Evolutionary conservation across 2,797 vertebrate genomes (phyloP), one percentile per base, ranked within the genome.

Genomic region (Rhinatrema bivittatum): DNA sequence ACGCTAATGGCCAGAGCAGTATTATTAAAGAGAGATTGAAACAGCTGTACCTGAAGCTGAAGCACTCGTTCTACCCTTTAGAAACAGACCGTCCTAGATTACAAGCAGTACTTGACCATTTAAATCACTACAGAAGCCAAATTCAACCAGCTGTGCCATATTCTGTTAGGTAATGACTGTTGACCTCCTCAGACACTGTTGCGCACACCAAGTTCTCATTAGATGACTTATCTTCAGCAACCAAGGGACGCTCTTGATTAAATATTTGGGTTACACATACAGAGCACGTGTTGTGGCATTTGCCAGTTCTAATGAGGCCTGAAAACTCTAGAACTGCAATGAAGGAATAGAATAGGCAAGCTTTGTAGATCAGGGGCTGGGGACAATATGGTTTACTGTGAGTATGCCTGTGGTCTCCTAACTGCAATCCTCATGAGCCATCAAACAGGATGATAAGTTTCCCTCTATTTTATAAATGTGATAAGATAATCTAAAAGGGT

Each of bases 1-100:
- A 92, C 87, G 85, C 82, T 80, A 81, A 71, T 67, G 72, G 75
- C 79, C 72, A 62, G 63, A 79, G 74, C 77, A 75, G 85, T 87
- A 90, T 87, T 93, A 95, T 93, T 94, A 93, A 92, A 83, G 78
- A 81, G 82, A 91, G 88, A 95, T 93, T 90, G 90, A 89, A 93
- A 93, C 90, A 95, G 90, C 91, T 96, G 94, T 91, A 93, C 87
- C 83, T 88, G 82, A 80, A 89, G 80, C 85, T 83, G 86, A 87
- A 89, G 85, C 83, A 87, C 74, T 87, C 85, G 82, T 87, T 87
- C 80, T 82, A 87, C 70, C 65, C 75, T 62, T 79, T 67, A 60
- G 82, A 81, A 87, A 88, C 89, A 94, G 91, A 93, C 85, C 87
- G 86, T 78, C 74, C 78, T 83, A 86, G 87, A 90, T 90, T 87